Evolutionary conservation across 1,140 invertebrate species (phyloP).

Genomic region (Agrilus planipennis): DNA sequence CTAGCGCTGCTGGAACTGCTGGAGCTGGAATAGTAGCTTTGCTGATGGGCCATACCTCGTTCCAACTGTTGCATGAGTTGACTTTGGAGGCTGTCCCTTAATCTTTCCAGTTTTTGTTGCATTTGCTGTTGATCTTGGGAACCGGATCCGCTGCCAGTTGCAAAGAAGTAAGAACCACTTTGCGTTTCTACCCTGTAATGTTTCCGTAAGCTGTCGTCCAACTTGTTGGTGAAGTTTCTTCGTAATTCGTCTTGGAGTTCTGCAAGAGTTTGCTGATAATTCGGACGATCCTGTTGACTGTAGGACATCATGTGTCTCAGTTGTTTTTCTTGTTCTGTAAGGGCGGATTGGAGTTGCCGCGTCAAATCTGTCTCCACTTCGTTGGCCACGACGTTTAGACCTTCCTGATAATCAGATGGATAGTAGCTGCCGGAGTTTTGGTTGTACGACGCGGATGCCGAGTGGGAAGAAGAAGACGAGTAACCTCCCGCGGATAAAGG

Average conservation of each 20-base stretch:
- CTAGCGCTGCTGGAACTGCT: neutral
- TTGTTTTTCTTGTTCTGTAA: slow-evolving; percentile 3
- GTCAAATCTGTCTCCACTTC: neutral
- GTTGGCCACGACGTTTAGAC: too few relatives aligned
- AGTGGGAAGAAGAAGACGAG: too few relatives aligned
- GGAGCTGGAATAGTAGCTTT: slow-evolving; percentile 1
- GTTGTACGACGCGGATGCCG: too few relatives aligned
- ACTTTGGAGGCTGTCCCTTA: slow-evolving; percentile 23
- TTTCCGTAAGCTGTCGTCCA: slow-evolving; percentile 20
- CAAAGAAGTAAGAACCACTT: slow-evolving; percentile 23
- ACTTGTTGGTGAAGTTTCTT: slow-evolving; percentile 22
- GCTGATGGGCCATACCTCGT: slow-evolving; percentile 1
- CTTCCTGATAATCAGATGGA: too few relatives aligned
- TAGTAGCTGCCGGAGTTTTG: too few relatives aligned
- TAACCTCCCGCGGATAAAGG: too few relatives aligned
- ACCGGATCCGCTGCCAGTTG: slow-evolving; percentile 13
- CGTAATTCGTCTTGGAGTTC: slow-evolving; percentile 23
- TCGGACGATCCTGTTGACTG: slow-evolving; percentile 4
- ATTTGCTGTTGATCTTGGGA: slow-evolving; percentile 23
- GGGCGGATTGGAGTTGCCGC: neutral
- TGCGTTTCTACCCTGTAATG: slow-evolving; percentile 23
- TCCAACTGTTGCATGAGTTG: slow-evolving; percentile 22
- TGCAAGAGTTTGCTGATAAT: neutral
- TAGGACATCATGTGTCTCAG: neutral
- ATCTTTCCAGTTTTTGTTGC: slow-evolving; percentile 24